Evolutionary conservation across 2,888 invertebrate species (phyloP), one percentile per base, ranked within the genome.

Genomic region (Drosophila eohydei): DNA sequence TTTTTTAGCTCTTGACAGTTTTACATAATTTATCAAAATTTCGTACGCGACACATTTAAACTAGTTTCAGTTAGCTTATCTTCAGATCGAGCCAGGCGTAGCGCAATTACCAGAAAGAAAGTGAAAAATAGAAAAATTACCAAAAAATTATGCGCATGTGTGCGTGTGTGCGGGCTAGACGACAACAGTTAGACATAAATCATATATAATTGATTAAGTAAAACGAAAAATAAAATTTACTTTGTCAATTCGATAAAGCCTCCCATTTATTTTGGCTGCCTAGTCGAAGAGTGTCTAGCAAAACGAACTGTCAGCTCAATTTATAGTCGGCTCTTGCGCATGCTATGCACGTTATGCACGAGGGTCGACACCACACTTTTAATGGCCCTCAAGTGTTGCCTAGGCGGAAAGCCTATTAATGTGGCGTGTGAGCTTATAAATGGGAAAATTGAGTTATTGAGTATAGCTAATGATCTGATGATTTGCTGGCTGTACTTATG

Each of bases 1-100:
- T 26, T n/a, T 38, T 36, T 30, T 14, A 12, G 14, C 54, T 40
- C 40, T 78, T 41, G 43, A 32, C 50, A 61, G 60, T 84, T 67
- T 83, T 78, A 79, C 81, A 50, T 73, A 81, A 83, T 73, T 81
- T 66, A 66, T 64, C 63, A 71, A 68, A 65, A 52, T 69, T 67
- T 54, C 54, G 32, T 52, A 55, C 58, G 21, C 63, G 66, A 54
- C 57, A 32, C 65, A 78, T 60, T 76, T 73, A 54, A 83, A 76
- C 76, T 81, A 74, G 71, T 62, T 55, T 40, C 7, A 32, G 54
- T 30, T 57, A 59, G 62, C 69, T 63, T 65, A 70, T 63, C 77
- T 46, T 41, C 26, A 36, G 62, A 52, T 67, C 57, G 50, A 28
- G 52, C 30, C 40, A n/a, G 14, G 50, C 57, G 38, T 57, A 55